Conservation (phyloP, 1,140 invertebrate species). For the Bradynema listronoti region DNA sequence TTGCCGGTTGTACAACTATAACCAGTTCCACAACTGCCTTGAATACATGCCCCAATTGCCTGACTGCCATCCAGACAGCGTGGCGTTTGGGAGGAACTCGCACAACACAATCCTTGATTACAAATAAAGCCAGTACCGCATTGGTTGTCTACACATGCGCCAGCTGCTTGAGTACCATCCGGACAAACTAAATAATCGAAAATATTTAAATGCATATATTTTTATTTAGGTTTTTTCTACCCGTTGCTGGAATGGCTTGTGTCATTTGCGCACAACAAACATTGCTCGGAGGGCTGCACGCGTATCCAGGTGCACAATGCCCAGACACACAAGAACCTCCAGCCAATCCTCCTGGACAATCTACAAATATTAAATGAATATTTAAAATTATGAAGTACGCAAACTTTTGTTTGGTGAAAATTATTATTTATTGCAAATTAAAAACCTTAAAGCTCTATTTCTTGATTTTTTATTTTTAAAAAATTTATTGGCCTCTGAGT, state of each 20-base stretch:
- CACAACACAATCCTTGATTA: constrained; percentile 54
- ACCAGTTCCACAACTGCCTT: constrained; percentile 47
- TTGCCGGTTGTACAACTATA: constrained; percentile 57
- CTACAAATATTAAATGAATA: no score
- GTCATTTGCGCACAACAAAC: constrained; percentile 37
- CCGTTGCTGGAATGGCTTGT: constrained; percentile 27
- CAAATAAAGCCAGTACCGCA: constrained; percentile 57
- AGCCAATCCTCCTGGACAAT: constrained; percentile 45
- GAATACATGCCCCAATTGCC: constrained; percentile 54
- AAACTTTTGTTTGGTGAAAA: no score
- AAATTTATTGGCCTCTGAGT: no score
- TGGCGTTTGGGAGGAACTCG: constrained; percentile 51
- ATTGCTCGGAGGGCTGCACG: constrained; percentile 34
- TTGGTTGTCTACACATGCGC: constrained; percentile 53
- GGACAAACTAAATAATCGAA: constrained; percentile 43
- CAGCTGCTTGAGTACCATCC: constrained; percentile 57
- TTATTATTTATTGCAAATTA: no score
- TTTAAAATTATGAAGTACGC: no score
- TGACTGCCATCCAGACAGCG: constrained; percentile 54
- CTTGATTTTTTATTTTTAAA: no score
- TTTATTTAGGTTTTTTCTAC: constrained; percentile 14
- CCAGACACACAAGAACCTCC: constrained; percentile 48
- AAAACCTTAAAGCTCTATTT: no score
- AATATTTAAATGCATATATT: neutral
- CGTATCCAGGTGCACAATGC: constrained; percentile 40